Evolutionary conservation across 2,113 vertebrate genomes (phyloP).

Genomic region (Halichoeres trimaculatus): DNA sequence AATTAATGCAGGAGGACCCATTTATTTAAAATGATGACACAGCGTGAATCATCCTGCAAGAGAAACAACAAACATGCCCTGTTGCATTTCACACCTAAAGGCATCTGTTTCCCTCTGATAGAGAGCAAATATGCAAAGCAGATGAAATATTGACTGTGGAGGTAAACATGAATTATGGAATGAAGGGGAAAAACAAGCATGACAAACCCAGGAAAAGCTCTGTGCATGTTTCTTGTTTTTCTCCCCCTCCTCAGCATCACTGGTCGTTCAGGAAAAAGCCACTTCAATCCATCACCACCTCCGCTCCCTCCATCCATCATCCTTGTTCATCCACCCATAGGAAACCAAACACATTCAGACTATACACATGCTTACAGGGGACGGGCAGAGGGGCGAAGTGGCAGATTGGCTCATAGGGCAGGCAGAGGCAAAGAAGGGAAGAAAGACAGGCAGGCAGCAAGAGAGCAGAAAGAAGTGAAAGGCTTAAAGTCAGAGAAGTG

Average conservation of each 20-base stretch:
- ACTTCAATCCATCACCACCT: slow-evolving; percentile 63
- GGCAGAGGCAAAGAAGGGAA: not conserved
- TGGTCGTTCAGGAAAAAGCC: slow-evolving; percentile 58
- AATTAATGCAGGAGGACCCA: slow-evolving; percentile 52
- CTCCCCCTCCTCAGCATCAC: slow-evolving; percentile 4
- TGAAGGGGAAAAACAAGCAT: slow-evolving; percentile 19
- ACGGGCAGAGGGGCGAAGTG: slow-evolving; percentile 33
- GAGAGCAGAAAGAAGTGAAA: slow-evolving; percentile 13
- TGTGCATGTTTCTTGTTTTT: slow-evolving; percentile 4
- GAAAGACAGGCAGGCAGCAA: slow-evolving; percentile 5
- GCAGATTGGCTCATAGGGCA: slow-evolving; percentile 28
- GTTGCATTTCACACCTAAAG: slow-evolving; percentile 45
- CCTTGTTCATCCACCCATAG: slow-evolving; percentile 59
- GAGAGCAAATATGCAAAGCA: slow-evolving; percentile 40
- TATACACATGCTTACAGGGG: slow-evolving; percentile 6
- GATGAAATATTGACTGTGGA: slow-evolving; percentile 35
- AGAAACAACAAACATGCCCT: slow-evolving; percentile 43
- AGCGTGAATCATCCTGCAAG: slow-evolving; percentile 38
- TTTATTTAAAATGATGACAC: slow-evolving; percentile 51
- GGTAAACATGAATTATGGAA: slow-evolving; percentile 46
- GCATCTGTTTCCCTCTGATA: slow-evolving; percentile 33
- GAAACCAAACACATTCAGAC: slow-evolving; percentile 23
- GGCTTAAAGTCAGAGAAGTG: slow-evolving; percentile 39
- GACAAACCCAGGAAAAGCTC: slow-evolving; percentile 13
- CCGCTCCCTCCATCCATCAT: slow-evolving; percentile 58